These are phyloP conservation scores for Neosilurus hyrtlii DNA, from an alignment of 2,797 vertebrate species.

Conservation along the genomic window DNA sequence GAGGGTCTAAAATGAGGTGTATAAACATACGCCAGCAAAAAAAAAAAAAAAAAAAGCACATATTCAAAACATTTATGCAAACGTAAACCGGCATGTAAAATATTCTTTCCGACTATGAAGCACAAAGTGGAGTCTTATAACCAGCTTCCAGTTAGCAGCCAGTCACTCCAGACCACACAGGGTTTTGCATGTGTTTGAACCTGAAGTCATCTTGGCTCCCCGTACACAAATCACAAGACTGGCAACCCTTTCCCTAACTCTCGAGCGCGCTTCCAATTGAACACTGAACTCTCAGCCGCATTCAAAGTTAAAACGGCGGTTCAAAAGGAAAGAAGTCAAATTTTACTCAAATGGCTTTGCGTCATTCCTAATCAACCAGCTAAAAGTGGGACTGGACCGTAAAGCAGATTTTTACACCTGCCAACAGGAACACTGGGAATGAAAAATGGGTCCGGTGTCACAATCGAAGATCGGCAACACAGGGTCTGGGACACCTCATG, in stretches of 20 bases:
- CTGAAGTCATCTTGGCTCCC: not conserved
- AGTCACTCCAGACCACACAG: not conserved
- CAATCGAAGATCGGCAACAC: too few species aligned
- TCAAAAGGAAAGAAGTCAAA: not conserved
- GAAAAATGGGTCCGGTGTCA: too few species aligned
- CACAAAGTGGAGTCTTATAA: not conserved
- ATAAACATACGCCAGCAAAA: not conserved
- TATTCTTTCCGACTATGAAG: not conserved
- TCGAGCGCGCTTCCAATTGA: not conserved
- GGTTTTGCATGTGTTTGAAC: not conserved
- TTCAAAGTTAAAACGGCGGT: not conserved
- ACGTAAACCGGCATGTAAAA: not conserved
- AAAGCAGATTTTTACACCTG: too few species aligned
- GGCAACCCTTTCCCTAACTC: not conserved
- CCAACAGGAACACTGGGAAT: too few species aligned
- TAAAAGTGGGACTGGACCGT: too few species aligned
- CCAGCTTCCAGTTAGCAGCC: not conserved
- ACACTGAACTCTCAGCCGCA: not conserved
- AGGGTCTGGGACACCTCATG: too few species aligned
- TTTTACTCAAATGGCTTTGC: not conserved
- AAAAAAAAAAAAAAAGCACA: not conserved
- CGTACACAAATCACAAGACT: not conserved
- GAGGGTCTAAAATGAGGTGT: not conserved
- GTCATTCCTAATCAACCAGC: not conserved
- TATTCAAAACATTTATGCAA: constrained; percentile 23